Conservation (phyloP, 2,797 vertebrate genomes). For the Etheostoma nigrum region DNA sequence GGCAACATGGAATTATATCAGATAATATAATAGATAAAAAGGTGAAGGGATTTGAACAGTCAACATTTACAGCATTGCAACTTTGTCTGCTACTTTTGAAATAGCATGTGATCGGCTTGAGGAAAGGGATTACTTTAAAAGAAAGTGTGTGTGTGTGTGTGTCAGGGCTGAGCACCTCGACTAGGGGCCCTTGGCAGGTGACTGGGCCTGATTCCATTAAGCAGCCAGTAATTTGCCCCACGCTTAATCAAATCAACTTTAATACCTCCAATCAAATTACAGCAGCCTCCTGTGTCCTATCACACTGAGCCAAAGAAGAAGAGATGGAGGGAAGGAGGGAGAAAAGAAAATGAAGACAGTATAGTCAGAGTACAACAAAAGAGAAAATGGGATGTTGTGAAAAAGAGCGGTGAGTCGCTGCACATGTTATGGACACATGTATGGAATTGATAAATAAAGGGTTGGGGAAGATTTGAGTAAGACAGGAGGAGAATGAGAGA, state of each 20-base stretch:
- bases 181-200: constrained; percentile 62
- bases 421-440: not conserved
- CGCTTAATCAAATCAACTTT: constrained; percentile 78
- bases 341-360: constrained; percentile 19
- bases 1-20: constrained; percentile 25
- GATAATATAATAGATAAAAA: not conserved
- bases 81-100: constrained; percentile 18
- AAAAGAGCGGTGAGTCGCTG: not conserved
- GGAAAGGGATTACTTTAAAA: constrained; percentile 5
- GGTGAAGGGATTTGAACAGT: not conserved
- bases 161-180: constrained; percentile 42
- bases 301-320: constrained; percentile 48
- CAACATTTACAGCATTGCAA: not conserved
- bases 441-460: not conserved
- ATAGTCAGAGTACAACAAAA: not conserved
- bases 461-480: not conserved
- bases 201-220: constrained; percentile 76
- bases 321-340: constrained; percentile 14
- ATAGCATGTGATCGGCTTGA: not conserved
- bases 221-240: constrained; percentile 73
- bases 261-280: constrained; percentile 78
- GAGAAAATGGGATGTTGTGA: not conserved
- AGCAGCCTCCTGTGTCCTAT: constrained; percentile 71
- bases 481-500: not conserved
- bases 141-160: constrained; percentile 31